phyloP scores from a whole-genome alignment of 2,113 vertebrate species.

The Sphaerodactylus townsendi region DNA sequence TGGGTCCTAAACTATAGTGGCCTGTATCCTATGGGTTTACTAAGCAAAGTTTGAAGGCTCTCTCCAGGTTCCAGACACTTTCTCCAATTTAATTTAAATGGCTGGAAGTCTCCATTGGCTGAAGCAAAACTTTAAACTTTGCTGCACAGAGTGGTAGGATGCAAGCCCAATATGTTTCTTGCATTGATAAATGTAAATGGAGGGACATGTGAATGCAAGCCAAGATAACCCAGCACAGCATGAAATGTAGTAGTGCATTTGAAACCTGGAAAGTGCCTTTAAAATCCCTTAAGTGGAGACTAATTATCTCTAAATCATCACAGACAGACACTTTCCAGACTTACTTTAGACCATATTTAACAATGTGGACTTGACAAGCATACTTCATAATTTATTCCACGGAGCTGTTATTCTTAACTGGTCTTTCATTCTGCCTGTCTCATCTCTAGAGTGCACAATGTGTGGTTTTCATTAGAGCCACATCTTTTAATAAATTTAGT shows the following conservation, averaged over 20 bases:
- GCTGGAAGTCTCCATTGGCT: too few species aligned
- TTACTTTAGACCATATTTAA: neutral
- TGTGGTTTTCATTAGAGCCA: neutral
- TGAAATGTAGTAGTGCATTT: neutral
- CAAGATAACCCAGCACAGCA: neutral
- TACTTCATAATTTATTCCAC: slow-evolving; percentile 22
- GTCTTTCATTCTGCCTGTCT: neutral
- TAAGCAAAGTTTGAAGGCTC: too few species aligned
- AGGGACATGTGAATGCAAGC: neutral
- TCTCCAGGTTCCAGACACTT: too few species aligned
- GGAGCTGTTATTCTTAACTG: neutral
- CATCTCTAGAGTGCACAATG: too few species aligned
- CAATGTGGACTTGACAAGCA: neutral
- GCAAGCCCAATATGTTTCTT: neutral
- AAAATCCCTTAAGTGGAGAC: slow-evolving; percentile 11
- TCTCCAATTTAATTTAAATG: too few species aligned
- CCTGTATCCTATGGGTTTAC: too few species aligned
- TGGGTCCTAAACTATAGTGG: too few species aligned
- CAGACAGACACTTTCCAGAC: slow-evolving; percentile 12
- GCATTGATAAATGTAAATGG: neutral
- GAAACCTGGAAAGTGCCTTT: slow-evolving; percentile 4
- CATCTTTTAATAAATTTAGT: neutral
- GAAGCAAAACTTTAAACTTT: too few species aligned
- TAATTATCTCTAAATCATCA: slow-evolving; percentile 28
- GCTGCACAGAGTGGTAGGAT: neutral